Evolutionary conservation across 2,797 vertebrate species (phyloP).

Genomic region (Acridotheres tristis): DNA sequence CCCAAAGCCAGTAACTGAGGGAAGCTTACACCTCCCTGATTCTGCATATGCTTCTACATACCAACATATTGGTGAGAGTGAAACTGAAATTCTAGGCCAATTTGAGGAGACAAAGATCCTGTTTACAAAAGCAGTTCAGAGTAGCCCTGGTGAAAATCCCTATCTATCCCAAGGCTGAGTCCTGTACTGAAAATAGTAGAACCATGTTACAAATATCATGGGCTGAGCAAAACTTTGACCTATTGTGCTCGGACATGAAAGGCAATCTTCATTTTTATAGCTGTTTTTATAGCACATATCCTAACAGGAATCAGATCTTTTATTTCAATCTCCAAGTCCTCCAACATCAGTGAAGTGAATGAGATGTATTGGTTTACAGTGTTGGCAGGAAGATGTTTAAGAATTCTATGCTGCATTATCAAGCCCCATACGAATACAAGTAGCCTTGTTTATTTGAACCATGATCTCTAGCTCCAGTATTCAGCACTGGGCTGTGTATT

Average conservation of each 20-base stretch:
- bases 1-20: neutral
- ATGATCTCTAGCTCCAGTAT: neutral
- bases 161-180: neutral
- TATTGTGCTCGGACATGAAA: neutral
- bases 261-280: neutral
- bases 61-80: neutral
- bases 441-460: neutral
- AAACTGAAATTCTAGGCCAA: neutral
- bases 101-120: neutral
- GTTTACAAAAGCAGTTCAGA: neutral
- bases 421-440: neutral
- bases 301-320: neutral
- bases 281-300: neutral
- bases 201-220: neutral
- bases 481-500: neutral
- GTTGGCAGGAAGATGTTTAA: neutral
- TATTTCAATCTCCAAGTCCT: neutral
- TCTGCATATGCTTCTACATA: neutral
- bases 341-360: neutral
- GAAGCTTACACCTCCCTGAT: neutral
- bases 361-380: neutral
- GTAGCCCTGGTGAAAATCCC: neutral
- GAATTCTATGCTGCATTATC: neutral
- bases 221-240: neutral
- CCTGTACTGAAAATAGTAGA: neutral